Percentiles rank a stretch among this genome's conserved stretches.
Conservation (phyloP, 2,797 vertebrate species). For the Pterois miles region DNA sequence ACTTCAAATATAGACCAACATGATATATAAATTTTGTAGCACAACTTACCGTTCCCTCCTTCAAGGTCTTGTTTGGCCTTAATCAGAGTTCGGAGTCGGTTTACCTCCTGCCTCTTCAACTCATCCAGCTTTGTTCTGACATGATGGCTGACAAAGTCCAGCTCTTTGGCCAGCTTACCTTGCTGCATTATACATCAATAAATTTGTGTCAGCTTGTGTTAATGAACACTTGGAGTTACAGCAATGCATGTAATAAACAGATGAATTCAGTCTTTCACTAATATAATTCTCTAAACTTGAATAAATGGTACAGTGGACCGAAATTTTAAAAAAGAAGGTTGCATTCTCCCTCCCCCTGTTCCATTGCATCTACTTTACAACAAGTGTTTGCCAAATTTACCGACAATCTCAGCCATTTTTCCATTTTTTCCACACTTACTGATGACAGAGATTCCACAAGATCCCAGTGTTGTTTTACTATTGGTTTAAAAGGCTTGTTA, state of each 20-base stretch:
- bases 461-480: no score
- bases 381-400: no score
- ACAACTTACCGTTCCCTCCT: slow-evolving; percentile 87
- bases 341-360: no score
- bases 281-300: not conserved
- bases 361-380: no score
- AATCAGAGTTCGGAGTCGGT: slow-evolving; percentile 93
- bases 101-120: slow-evolving; percentile 96
- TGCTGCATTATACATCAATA: slow-evolving; percentile 79
- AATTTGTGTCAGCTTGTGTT: not conserved
- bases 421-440: no score
- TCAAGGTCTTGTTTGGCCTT: slow-evolving; percentile 95
- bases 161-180: slow-evolving; percentile 95
- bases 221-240: not conserved
- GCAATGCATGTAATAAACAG: not conserved
- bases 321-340: not conserved
- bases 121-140: slow-evolving; percentile 95
- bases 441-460: no score
- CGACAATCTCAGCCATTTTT: no score
- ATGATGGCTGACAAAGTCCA: slow-evolving; percentile 97
- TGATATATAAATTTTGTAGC: not conserved
- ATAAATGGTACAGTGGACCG: not conserved
- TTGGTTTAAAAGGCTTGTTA: no score
- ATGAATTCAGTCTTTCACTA: not conserved
- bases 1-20: not conserved